Conservation (phyloP, 2,888 invertebrate genomes). For the Apotomis turbidana region DNA sequence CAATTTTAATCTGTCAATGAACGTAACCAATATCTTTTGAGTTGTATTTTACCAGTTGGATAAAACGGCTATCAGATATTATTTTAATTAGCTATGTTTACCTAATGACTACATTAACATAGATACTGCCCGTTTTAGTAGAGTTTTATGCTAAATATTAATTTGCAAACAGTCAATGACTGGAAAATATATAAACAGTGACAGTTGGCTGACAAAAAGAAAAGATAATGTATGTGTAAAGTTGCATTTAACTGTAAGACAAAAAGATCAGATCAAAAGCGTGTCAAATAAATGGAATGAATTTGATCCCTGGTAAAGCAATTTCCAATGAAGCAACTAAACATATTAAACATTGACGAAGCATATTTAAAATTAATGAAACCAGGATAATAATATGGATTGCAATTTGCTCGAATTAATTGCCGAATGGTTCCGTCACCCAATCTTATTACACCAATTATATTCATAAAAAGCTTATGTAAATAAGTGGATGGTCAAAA, state of each 20-base stretch:
- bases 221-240: no score
- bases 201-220: not conserved
- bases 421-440: not conserved
- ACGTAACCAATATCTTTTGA: not conserved
- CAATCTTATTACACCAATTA: not conserved
- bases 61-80: conserved; percentile 22
- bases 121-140: not conserved
- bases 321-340: no score
- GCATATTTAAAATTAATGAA: not conserved
- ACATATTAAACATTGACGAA: not conserved
- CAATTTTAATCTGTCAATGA: conserved; percentile 27
- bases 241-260: no score
- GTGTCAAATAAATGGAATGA: no score
- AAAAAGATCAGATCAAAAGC: no score
- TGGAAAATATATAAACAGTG: not conserved
- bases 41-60: conserved; percentile 13
- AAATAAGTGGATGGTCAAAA: not conserved
- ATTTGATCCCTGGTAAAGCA: no score
- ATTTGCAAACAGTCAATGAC: conserved; percentile 2
- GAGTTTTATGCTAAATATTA: not conserved
- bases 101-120: conserved; percentile 8
- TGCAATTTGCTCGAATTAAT: not conserved
- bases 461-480: not conserved
- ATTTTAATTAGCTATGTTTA: conserved; percentile 32
- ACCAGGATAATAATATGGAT: not conserved